Conservation (phyloP, 2,797 vertebrate species). For the Crocidura indochinensis region DNA sequence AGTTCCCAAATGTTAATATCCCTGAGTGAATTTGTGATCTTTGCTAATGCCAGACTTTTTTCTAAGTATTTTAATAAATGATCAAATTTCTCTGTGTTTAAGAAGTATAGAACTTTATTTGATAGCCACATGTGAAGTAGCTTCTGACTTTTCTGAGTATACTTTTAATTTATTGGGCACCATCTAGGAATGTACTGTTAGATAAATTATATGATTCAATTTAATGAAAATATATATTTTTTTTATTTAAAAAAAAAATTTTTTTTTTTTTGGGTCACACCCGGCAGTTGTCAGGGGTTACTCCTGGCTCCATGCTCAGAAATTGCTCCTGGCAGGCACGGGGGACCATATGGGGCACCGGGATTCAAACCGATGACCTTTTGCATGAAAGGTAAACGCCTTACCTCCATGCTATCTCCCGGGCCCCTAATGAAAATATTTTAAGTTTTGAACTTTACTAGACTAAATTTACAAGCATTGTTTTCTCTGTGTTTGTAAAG, state of each 20-base stretch:
- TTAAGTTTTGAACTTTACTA: constrained; percentile 1
- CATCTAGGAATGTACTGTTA: neutral
- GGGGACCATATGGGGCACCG: too few species aligned
- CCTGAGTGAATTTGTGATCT: constrained; percentile 51
- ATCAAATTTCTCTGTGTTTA: constrained; percentile 41
- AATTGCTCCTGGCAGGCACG: too few species aligned
- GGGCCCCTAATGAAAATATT: neutral
- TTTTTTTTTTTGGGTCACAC: neutral
- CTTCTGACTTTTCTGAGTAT: constrained; percentile 39
- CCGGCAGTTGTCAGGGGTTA: too few species aligned
- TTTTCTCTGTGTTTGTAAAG: neutral
- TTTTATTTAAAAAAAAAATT: too few species aligned
- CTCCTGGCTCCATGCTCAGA: too few species aligned
- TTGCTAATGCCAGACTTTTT: neutral
- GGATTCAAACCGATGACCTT: too few species aligned
- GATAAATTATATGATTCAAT: constrained; percentile 38
- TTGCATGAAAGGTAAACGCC: too few species aligned
- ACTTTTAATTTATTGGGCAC: constrained; percentile 46
- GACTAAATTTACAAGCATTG: neutral
- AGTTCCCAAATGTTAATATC: constrained; percentile 5
- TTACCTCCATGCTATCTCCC: too few species aligned
- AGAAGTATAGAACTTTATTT: constrained; percentile 13
- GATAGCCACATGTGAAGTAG: constrained; percentile 1
- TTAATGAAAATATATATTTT: constrained; percentile 1
- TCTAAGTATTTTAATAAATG: constrained; percentile 53